These are phyloP conservation scores for Myanophis thanlyinensis DNA, from an alignment of 2,113 vertebrate genomes.

Conservation along the genomic window DNA sequence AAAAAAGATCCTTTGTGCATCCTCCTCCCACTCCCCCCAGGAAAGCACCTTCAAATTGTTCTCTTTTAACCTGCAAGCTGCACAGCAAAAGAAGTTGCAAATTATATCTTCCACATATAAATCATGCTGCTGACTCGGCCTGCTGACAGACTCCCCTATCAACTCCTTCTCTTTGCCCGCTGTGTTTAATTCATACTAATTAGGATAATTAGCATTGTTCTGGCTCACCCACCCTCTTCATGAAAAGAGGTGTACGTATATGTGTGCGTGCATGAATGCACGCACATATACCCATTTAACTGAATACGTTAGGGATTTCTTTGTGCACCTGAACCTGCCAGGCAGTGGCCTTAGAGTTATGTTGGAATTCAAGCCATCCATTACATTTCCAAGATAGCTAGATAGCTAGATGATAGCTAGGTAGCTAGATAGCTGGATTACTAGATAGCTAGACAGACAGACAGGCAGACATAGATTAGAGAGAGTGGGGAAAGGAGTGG, in stretches of 20 bases:
- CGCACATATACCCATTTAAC: background rate
- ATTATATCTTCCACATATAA: constrained; percentile 12
- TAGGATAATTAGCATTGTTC: constrained; percentile 4
- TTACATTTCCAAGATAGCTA: background rate
- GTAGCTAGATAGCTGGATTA: no score
- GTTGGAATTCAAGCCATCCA: background rate
- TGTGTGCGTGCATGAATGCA: background rate
- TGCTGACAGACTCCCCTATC: background rate
- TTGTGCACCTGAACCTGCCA: background rate
- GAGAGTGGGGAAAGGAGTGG: no score
- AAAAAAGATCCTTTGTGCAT: background rate
- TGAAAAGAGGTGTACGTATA: background rate
- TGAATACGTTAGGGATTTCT: background rate
- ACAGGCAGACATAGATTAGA: no score
- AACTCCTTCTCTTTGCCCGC: background rate
- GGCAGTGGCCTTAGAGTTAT: background rate
- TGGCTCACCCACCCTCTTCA: background rate
- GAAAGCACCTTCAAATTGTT: background rate
- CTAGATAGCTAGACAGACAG: no score
- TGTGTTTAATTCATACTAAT: constrained; percentile 35
- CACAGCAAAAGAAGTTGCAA: background rate
- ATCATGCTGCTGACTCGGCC: background rate
- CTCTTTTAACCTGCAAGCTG: background rate
- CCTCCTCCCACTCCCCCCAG: background rate
- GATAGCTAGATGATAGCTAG: no score